Evolutionary conservation across 2,888 invertebrate genomes (phyloP).

Genomic region (Alloplasta piceator): DNA sequence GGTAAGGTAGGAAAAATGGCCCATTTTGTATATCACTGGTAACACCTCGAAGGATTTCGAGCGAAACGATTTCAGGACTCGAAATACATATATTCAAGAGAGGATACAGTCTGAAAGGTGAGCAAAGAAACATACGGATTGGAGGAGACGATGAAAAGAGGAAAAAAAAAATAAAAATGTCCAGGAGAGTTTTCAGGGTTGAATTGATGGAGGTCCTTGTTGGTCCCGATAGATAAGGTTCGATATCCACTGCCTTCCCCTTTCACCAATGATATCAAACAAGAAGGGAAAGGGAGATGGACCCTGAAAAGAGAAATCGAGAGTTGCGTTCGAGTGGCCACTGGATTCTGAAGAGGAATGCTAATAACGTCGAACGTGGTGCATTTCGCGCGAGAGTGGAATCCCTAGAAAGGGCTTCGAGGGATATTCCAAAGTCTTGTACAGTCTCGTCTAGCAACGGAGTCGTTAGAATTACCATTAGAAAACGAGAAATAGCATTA

Average conservation of each 20-base stretch:
- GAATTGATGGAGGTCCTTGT: constrained; percentile 1
- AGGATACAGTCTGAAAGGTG: background rate
- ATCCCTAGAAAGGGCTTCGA: background rate
- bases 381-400: constrained; percentile 11
- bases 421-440: background rate
- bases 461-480: too few species aligned
- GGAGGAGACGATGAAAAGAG: background rate
- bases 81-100: constrained; percentile 4
- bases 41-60: background rate
- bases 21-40: background rate
- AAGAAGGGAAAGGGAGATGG: background rate
- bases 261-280: background rate
- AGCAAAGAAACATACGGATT: background rate
- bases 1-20: background rate
- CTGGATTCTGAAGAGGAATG: constrained; percentile 31
- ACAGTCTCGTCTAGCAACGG: too few species aligned
- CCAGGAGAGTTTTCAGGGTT: constrained; percentile 1
- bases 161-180: background rate
- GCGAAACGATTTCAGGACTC: background rate
- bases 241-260: background rate
- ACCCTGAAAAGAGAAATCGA: background rate
- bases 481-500: too few species aligned
- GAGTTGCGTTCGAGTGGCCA: constrained; percentile 15
- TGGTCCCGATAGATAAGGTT: background rate
- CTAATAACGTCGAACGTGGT: constrained; percentile 39